Conservation (phyloP, 2,113 vertebrate species). For the Ictidomys tridecemlineatus region DNA sequence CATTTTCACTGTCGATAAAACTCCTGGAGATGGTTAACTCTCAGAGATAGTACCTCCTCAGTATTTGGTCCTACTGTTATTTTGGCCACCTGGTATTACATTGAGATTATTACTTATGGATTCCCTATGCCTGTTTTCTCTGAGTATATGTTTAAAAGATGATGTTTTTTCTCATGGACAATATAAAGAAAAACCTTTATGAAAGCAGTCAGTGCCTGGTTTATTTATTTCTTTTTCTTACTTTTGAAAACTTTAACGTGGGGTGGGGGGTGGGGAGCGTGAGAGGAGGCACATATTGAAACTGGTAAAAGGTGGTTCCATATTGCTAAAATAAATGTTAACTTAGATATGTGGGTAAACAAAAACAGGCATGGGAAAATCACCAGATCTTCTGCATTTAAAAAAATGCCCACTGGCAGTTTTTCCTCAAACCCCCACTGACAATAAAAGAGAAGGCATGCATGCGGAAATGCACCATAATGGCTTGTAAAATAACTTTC, state of each 20-base stretch:
- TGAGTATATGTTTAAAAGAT: neutral
- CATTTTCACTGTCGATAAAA: neutral
- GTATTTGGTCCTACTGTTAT: neutral
- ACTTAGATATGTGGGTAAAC: neutral
- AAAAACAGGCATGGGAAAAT: conserved; percentile 33
- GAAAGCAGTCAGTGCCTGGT: neutral
- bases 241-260: conserved; percentile 14
- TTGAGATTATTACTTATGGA: neutral
- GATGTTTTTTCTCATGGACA: neutral
- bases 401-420: conserved; percentile 23
- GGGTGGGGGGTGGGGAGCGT: too few relatives aligned
- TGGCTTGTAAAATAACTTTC: conserved; percentile 86
- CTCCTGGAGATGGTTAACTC: neutral
- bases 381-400: conserved; percentile 36
- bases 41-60: neutral
- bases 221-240: conserved; percentile 43
- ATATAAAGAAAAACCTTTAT: neutral
- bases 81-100: neutral
- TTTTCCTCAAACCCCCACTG: conserved; percentile 56
- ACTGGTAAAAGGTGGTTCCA: neutral
- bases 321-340: conserved; percentile 20
- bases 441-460: conserved; percentile 73
- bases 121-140: neutral
- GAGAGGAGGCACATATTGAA: neutral
- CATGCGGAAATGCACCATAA: conserved; percentile 77